Conservation (phyloP, 2,888 invertebrate genomes). For the Pantelozetes paolii region DNA sequence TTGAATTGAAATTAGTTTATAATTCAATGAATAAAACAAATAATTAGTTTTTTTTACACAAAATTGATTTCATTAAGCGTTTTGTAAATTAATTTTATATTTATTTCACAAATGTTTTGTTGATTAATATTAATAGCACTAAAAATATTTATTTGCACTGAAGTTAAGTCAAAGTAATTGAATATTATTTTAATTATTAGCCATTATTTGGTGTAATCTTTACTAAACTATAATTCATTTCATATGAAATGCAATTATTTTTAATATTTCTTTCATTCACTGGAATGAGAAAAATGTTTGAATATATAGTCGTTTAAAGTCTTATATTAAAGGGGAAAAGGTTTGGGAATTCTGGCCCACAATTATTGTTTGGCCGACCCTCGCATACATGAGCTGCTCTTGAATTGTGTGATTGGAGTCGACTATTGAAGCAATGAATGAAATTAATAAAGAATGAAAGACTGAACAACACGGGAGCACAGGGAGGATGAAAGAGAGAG, state of each 20-base stretch:
- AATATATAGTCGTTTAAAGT: slow-evolving; percentile 21
- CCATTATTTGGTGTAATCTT: background rate
- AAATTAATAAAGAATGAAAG: slow-evolving; percentile 15
- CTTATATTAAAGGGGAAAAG: background rate
- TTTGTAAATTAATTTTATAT: no score
- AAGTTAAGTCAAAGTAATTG: background rate
- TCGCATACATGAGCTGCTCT: background rate
- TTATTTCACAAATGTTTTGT: no score
- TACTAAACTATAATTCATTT: slow-evolving; percentile 31
- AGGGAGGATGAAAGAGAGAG: no score
- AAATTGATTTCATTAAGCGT: no score
- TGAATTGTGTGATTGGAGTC: slow-evolving; percentile 6
- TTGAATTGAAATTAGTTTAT: background rate
- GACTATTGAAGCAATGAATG: background rate
- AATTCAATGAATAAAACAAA: no score
- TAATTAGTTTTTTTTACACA: no score
- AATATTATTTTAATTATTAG: background rate
- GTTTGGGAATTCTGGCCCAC: slow-evolving; percentile 10
- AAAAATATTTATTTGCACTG: no score
- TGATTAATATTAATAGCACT: no score
- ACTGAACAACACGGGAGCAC: no score
- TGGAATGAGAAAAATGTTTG: slow-evolving; percentile 32
- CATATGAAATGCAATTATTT: slow-evolving; percentile 33
- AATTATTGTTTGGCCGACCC: background rate
- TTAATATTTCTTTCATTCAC: slow-evolving; percentile 9